Percentiles rank a stretch among this genome's conserved stretches.
Conservation (phyloP, 2,797 vertebrate genomes). For the Alfaro cultratus region DNA sequence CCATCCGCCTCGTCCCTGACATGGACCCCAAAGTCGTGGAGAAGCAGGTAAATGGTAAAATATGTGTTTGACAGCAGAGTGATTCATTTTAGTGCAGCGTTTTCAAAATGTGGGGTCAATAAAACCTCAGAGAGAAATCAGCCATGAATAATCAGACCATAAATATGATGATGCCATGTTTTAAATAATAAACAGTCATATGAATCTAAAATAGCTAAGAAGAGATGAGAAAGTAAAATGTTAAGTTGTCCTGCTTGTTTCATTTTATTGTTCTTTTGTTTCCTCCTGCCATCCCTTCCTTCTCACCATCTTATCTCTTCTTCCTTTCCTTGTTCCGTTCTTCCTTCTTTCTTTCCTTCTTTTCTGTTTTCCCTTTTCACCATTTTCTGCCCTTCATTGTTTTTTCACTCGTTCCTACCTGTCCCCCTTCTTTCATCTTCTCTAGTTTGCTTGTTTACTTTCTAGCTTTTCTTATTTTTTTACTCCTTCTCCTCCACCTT, state of each 20-base stretch:
- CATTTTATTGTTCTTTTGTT: not conserved
- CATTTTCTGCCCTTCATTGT: not conserved
- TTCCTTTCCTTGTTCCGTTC: not conserved
- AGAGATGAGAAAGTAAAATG: not conserved
- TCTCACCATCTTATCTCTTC: not conserved
- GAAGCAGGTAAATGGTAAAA: slow-evolving; percentile 78
- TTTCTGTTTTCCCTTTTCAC: not conserved
- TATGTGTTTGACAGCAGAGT: not conserved
- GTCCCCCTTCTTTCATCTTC: not conserved
- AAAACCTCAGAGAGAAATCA: not conserved
- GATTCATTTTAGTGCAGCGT: not conserved
- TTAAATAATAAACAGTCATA: not conserved
- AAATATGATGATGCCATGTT: not conserved
- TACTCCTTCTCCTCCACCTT: not conserved
- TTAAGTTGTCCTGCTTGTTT: not conserved
- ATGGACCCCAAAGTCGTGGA: slow-evolving; percentile 92
- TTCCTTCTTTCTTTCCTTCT: not conserved
- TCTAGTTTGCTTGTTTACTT: not conserved
- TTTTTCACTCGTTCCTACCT: not conserved
- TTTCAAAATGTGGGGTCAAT: not conserved
- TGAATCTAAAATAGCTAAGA: not conserved
- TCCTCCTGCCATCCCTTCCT: not conserved
- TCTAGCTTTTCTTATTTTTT: not conserved
- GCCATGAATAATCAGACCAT: not conserved
- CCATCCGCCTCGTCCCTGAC: slow-evolving; percentile 93